phyloP scores from a whole-genome alignment of 2,113 vertebrate species.

The Cyprinodon variegatus region DNA sequence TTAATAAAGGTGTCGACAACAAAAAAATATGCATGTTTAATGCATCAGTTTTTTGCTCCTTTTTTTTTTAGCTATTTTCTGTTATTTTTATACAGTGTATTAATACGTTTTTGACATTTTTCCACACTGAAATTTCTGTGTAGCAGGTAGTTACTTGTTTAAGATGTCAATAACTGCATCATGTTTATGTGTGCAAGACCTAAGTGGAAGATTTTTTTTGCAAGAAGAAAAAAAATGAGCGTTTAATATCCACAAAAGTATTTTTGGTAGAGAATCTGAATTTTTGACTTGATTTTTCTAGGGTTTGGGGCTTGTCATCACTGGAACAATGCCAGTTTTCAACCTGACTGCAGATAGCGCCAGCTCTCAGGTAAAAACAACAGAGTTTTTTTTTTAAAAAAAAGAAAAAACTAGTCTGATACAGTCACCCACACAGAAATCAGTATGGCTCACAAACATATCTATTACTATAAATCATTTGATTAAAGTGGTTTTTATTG shows the following conservation, averaged over 20 bases:
- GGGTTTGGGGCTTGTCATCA: slow-evolving; percentile 96
- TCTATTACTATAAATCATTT: slow-evolving; percentile 9
- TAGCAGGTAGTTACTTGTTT: too few species aligned
- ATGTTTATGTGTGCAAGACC: background rate
- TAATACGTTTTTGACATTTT: background rate
- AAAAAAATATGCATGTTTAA: background rate
- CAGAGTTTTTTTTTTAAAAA: background rate
- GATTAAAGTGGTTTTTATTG: slow-evolving; percentile 5
- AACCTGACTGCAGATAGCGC: slow-evolving; percentile 88
- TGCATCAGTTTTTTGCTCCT: background rate
- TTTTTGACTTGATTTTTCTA: slow-evolving; percentile 53
- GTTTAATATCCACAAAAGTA: background rate
- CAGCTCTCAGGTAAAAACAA: slow-evolving; percentile 84
- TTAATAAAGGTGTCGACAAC: background rate
- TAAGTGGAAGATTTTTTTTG: too few species aligned
- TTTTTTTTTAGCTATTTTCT: background rate
- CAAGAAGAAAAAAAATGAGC: background rate
- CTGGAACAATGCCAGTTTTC: slow-evolving; percentile 95
- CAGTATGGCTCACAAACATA: background rate
- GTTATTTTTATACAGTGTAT: background rate
- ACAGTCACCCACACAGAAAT: background rate
- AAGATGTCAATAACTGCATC: background rate
- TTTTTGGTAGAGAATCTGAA: background rate
- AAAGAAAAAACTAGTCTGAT: background rate
- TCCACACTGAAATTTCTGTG: too few species aligned